Conservation (phyloP, 2,113 vertebrate species). For the Gymnarchus niloticus region DNA sequence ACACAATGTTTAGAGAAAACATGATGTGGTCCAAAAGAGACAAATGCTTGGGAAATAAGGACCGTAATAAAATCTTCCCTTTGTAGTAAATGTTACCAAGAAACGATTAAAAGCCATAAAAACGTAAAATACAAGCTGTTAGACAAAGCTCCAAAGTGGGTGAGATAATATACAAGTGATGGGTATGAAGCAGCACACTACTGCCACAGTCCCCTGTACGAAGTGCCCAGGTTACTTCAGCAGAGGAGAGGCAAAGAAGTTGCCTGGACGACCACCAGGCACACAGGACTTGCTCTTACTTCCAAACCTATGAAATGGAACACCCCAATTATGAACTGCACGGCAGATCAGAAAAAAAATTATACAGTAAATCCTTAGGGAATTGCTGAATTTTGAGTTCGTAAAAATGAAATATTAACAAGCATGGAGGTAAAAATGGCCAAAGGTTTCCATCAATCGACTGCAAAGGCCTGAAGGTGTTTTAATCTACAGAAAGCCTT, state of each 20-base stretch:
- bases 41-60: constrained; percentile 3
- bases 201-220: constrained; percentile 16
- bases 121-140: constrained; percentile 19
- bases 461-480: not conserved
- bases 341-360: not conserved
- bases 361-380: not conserved
- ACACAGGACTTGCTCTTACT: constrained; percentile 82
- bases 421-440: not conserved
- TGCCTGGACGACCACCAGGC: constrained; percentile 69
- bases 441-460: constrained; percentile 8
- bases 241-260: constrained; percentile 86
- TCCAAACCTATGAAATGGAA: constrained; percentile 69
- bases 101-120: constrained; percentile 5
- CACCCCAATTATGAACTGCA: not conserved
- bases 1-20: not conserved
- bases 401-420: constrained; percentile 18
- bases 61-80: not conserved
- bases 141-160: not conserved
- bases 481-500: not conserved
- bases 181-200: not conserved
- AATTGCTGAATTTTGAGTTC: not conserved
- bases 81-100: constrained; percentile 28
- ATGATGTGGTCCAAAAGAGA: constrained; percentile 11
- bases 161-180: not conserved
- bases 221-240: constrained; percentile 64